These are phyloP conservation scores for Protomyctophum bolini DNA, from an alignment of 2,113 vertebrate species.

Conservation along the genomic window DNA sequence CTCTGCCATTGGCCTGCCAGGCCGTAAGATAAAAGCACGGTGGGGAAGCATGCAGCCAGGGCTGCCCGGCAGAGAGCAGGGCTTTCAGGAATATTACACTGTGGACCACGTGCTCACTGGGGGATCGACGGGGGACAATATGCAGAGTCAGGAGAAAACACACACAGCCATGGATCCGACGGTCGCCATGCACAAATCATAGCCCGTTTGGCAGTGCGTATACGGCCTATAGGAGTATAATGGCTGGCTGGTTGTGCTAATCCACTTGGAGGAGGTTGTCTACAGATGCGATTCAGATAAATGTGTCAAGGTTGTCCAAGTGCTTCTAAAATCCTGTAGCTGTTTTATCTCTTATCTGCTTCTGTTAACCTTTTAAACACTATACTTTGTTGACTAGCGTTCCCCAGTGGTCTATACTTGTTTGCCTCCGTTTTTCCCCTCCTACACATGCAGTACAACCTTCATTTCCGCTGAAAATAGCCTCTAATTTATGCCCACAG, in stretches of 20 bases:
- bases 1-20: conserved; percentile 42
- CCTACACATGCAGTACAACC: too few relatives aligned
- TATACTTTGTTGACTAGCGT: too few relatives aligned
- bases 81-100: conserved; percentile 76
- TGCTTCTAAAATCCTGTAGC: background rate
- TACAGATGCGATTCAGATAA: conserved; percentile 7
- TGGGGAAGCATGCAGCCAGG: conserved; percentile 50
- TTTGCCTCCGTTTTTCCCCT: too few relatives aligned
- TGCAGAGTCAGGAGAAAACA: conserved; percentile 64
- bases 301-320: background rate
- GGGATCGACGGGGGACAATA: conserved; percentile 31
- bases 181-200: conserved; percentile 25
- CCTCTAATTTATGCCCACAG: too few relatives aligned
- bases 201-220: conserved; percentile 14
- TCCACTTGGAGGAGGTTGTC: background rate
- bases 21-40: conserved; percentile 65
- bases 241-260: conserved; percentile 21
- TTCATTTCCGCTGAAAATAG: too few relatives aligned
- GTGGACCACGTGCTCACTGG: conserved; percentile 48
- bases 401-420: too few relatives aligned
- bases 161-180: conserved; percentile 22
- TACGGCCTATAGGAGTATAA: background rate
- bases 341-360: background rate
- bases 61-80: conserved; percentile 35
- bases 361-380: background rate